A percentile compares a stretch with the other conserved stretches of the same genome.
These are phyloP conservation scores for Drosophila virilis DNA, from an alignment of 1,140 invertebrate species.

Conservation along the genomic window DNA sequence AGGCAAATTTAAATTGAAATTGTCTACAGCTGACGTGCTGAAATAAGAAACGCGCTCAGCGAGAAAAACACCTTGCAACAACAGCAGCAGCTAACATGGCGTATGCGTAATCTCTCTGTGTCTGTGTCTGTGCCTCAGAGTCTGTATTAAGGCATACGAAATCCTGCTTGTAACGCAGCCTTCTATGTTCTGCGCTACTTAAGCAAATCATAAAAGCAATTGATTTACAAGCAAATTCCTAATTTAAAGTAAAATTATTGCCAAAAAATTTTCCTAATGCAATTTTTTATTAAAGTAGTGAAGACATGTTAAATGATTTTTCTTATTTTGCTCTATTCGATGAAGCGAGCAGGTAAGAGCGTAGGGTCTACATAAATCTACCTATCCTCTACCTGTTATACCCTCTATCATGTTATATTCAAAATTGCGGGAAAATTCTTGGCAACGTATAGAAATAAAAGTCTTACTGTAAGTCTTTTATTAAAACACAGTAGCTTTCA, in stretches of 20 bases:
- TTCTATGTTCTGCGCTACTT: constrained; percentile 27
- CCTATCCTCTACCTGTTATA: no score
- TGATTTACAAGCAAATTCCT: constrained; percentile 10
- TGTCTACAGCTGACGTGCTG: constrained; percentile 75
- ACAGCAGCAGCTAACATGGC: constrained; percentile 45
- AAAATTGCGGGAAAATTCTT: no score
- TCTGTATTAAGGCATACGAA: constrained; percentile 24
- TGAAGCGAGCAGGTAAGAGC: no score
- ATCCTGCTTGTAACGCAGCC: constrained; percentile 30
- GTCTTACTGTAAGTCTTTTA: no score
- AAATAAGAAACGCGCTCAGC: constrained; percentile 68
- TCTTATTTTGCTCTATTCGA: no score
- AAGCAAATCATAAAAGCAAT: constrained; percentile 68
- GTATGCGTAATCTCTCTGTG: constrained; percentile 67
- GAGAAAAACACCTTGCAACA: constrained; percentile 40
- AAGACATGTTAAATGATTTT: no score
- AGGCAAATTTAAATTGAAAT: constrained; percentile 82
- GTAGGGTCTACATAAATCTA: no score
- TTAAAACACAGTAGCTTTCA: no score
- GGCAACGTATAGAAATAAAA: no score
- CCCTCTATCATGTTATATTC: no score
- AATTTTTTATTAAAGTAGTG: not conserved
- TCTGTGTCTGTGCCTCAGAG: constrained; percentile 1
- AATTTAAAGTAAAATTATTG: not conserved
- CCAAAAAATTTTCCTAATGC: not conserved